These are phyloP conservation scores for Philhelius pedissequus DNA, from an alignment of 2,888 invertebrate genomes.

Conservation along the genomic window DNA sequence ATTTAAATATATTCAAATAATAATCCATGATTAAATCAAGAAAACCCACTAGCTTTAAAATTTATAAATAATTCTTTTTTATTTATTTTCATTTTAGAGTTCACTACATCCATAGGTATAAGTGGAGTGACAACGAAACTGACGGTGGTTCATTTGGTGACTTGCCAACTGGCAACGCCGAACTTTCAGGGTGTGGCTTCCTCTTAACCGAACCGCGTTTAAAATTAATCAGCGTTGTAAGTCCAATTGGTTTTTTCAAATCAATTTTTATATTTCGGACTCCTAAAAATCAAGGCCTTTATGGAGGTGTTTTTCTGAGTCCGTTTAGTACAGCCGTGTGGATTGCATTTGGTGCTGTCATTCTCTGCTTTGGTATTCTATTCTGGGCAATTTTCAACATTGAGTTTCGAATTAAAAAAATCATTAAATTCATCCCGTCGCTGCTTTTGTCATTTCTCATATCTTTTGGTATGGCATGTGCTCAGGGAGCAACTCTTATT, in stretches of 20 bases:
- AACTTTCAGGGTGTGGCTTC: conserved; percentile 71
- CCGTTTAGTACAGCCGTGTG: conserved; percentile 82
- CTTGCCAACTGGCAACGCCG: conserved; percentile 71
- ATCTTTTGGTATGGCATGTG: conserved; percentile 79
- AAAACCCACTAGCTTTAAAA: too few species aligned
- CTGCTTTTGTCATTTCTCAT: conserved; percentile 76
- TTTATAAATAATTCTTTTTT: too few species aligned
- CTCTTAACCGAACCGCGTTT: conserved; percentile 70
- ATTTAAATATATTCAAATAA: too few species aligned
- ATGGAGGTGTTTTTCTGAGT: conserved; percentile 81
- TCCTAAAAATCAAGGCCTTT: conserved; percentile 81
- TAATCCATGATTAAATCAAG: too few species aligned
- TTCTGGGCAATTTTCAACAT: conserved; percentile 76
- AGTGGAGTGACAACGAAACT: conserved; percentile 73
- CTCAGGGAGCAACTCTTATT: conserved; percentile 79
- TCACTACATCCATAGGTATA: conserved; percentile 62
- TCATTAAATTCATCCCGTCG: conserved; percentile 73
- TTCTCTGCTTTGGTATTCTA: conserved; percentile 74
- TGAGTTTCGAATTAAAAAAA: conserved; percentile 71
- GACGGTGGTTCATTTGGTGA: conserved; percentile 74
- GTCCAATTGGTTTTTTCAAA: conserved; percentile 72
- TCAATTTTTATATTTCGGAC: conserved; percentile 82
- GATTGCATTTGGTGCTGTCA: conserved; percentile 78
- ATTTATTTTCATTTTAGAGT: conserved; percentile 66
- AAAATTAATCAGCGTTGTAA: conserved; percentile 60